Percentiles rank a stretch among this genome's conserved stretches.
phyloP scores from a whole-genome alignment of 2,888 invertebrate species.

The Dorcus parallelipipedus region DNA sequence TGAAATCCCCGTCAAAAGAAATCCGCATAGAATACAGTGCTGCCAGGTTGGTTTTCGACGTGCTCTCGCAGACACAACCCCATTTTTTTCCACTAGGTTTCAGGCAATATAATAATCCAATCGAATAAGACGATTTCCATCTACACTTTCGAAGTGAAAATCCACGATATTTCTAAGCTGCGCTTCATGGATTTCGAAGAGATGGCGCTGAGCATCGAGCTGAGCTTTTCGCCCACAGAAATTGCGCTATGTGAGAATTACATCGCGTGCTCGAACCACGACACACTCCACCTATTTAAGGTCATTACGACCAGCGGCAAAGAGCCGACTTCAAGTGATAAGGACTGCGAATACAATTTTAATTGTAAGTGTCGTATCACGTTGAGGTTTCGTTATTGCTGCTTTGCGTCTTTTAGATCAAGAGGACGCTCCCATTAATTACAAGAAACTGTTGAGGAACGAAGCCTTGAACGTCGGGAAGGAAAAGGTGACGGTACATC shows the following conservation, averaged over 20 bases:
- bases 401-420: slow-evolving; percentile 21
- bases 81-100: slow-evolving; percentile 33
- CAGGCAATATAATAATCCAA: slow-evolving; percentile 48
- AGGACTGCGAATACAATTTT: slow-evolving; percentile 33
- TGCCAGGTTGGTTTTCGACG: slow-evolving; percentile 51
- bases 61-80: background rate
- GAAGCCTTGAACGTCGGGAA: slow-evolving; percentile 35
- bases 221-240: slow-evolving; percentile 59
- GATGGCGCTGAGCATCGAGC: slow-evolving; percentile 60
- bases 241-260: slow-evolving; percentile 67
- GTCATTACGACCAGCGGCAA: slow-evolving; percentile 34
- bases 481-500: slow-evolving; percentile 44
- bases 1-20: slow-evolving; percentile 62
- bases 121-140: slow-evolving; percentile 48
- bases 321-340: slow-evolving; percentile 14
- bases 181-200: slow-evolving; percentile 70
- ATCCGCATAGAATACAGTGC: slow-evolving; percentile 61
- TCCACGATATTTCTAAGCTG: slow-evolving; percentile 64
- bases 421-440: slow-evolving; percentile 38
- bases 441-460: slow-evolving; percentile 37
- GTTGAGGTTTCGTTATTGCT: background rate
- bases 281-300: slow-evolving; percentile 62
- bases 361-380: slow-evolving; percentile 34
- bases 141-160: slow-evolving; percentile 62
- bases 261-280: slow-evolving; percentile 60